Percentiles rank a stretch among this genome's conserved stretches.
These are phyloP conservation scores for Pocota personata DNA, from an alignment of 2,888 invertebrate genomes.

Conservation along the genomic window DNA sequence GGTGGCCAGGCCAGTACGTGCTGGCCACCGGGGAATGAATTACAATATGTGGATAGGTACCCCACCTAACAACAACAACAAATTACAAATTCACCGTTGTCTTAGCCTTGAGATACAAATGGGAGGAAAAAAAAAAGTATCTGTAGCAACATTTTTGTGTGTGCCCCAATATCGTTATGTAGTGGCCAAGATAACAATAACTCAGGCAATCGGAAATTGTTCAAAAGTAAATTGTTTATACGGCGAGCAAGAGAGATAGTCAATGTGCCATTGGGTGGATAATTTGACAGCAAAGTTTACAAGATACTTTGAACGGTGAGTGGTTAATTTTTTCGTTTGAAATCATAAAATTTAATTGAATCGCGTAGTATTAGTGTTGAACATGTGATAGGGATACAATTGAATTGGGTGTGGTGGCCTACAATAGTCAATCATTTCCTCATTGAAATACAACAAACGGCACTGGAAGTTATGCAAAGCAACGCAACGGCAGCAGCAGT, in stretches of 20 bases:
- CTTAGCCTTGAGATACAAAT: slow-evolving; percentile 68
- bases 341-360: slow-evolving; percentile 58
- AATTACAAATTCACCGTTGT: slow-evolving; percentile 64
- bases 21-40: slow-evolving; percentile 28
- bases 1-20: slow-evolving; percentile 50
- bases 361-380: not conserved
- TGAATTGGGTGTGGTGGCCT: slow-evolving; percentile 65
- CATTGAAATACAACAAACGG: slow-evolving; percentile 39
- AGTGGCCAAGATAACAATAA: slow-evolving; percentile 51
- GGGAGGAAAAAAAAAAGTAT: slow-evolving; percentile 7
- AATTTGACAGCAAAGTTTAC: slow-evolving; percentile 50
- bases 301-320: slow-evolving; percentile 47
- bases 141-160: slow-evolving; percentile 45
- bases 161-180: slow-evolving; percentile 25
- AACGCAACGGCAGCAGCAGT: slow-evolving; percentile 12
- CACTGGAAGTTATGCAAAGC: slow-evolving; percentile 37
- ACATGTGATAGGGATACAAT: slow-evolving; percentile 51
- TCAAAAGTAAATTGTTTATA: not conserved
- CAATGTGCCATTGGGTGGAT: not conserved
- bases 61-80: not conserved
- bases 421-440: slow-evolving; percentile 71
- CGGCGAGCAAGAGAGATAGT: not conserved
- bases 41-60: slow-evolving; percentile 27
- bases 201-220: slow-evolving; percentile 39
- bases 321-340: slow-evolving; percentile 50